Base-by-base conservation (phyloP, 2,888 invertebrate genomes). In the Octonoba sinensis region DNA sequence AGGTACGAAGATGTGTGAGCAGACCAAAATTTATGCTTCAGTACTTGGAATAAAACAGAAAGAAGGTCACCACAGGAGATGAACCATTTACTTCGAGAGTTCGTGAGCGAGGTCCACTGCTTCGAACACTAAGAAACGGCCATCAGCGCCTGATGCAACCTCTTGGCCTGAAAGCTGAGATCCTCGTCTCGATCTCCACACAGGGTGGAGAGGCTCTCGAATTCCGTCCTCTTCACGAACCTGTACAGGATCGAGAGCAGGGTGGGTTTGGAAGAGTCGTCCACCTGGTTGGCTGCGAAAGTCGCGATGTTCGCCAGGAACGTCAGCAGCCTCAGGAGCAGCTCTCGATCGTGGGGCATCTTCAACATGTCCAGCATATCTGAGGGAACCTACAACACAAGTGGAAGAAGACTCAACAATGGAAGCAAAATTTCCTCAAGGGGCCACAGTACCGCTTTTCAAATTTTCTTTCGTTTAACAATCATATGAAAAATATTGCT, bases 191-290 rank as follows among this genome's bases (percentile, higher is more conserved):
- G 27, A 64, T 70, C 73, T 0, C 20, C 22, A 16, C 59, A 36
- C 15, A 85, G 56, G 60, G 57, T 13, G 16, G 49, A 27, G 24
- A 85, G 46, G 36, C 69, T 78, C 27, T 66, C 56, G 54, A 75
- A 69, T 51, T 83, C 59, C 27, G 70, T 59, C 62, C 59, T 74
- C 24, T 74, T 73, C n/a, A 49, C 57, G 27, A 71, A 75, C 24
- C 70, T 59, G 84, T 88, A 90, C 89, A 91, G 89, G 36, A 91
- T 91, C 4, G 91, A 90, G 8, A 90, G 90, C 18, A 91, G 88
- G 11, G 91, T 91, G 44, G 83, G 66, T 36, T 59, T 69, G 11
- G 78, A 62, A 15, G 73, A 64, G 18, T 22, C 64, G 22, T 78
- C 74, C 15, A 74, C 59, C 47, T 57, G 59, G 66, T 89, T 87